phyloP scores from a whole-genome alignment of 2,113 vertebrate species.

The Plotosus lineatus region DNA sequence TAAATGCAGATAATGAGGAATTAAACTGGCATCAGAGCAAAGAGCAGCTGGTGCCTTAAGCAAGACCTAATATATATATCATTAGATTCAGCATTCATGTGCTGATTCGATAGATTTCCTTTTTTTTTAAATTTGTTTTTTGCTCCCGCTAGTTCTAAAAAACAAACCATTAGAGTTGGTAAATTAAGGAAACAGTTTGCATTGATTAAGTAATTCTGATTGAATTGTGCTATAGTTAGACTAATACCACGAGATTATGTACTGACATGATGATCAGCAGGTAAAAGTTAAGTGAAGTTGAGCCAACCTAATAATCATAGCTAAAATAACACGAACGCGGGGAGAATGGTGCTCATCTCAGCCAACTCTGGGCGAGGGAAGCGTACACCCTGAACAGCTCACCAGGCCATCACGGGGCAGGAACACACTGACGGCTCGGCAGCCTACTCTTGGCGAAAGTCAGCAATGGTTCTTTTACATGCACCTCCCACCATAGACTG shows the following conservation, averaged over 20 bases:
- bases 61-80: not conserved
- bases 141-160: not conserved
- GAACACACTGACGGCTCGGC: too few relatives aligned
- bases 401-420: too few relatives aligned
- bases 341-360: too few relatives aligned
- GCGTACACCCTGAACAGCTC: too few relatives aligned
- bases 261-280: not conserved
- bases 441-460: too few relatives aligned
- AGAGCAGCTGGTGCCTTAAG: not conserved
- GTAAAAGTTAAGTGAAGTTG: not conserved
- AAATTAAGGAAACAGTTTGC: conserved; percentile 4
- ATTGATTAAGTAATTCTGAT: not conserved
- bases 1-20: not conserved
- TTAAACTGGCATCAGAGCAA: not conserved
- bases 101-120: not conserved
- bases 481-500: too few relatives aligned
- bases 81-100: not conserved
- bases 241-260: not conserved
- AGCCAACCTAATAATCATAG: not conserved
- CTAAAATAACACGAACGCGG: not conserved
- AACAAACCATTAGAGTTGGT: not conserved
- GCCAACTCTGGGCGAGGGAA: too few relatives aligned
- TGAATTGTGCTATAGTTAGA: not conserved
- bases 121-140: not conserved
- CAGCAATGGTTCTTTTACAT: too few relatives aligned